phyloP scores from a whole-genome alignment of 2,113 vertebrate genomes.

The Ginglymostoma cirratum region DNA sequence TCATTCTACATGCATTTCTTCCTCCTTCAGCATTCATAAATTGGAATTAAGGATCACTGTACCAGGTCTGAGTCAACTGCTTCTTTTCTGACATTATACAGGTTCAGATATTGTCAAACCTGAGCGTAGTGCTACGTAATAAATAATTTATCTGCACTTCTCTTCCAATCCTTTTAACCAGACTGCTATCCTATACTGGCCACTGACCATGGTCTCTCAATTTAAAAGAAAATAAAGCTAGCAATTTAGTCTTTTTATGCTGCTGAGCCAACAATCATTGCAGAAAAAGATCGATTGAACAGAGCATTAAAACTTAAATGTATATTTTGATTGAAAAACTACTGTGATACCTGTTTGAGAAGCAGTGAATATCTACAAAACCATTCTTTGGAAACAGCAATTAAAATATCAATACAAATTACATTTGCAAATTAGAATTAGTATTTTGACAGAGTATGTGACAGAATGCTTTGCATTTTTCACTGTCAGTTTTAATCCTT shows the following conservation, averaged over 20 bases:
- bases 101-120: background rate
- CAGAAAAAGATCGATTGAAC: background rate
- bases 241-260: background rate
- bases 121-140: background rate
- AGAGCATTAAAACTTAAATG: background rate
- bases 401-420: constrained; percentile 32
- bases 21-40: background rate
- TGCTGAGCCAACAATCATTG: background rate
- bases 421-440: constrained; percentile 22
- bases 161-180: background rate
- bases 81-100: background rate
- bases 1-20: background rate
- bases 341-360: constrained; percentile 10
- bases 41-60: background rate
- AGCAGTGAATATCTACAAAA: constrained; percentile 1
- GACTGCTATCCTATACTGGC: background rate
- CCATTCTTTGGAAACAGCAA: constrained; percentile 26
- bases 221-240: background rate
- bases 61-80: background rate
- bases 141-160: background rate
- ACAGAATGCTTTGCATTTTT: background rate
- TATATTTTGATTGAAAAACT: background rate
- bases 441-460: background rate
- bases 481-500: background rate
- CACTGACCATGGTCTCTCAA: background rate